phyloP scores from a whole-genome alignment of 1,140 invertebrate species.

The Drosophila pseudoobscura region DNA sequence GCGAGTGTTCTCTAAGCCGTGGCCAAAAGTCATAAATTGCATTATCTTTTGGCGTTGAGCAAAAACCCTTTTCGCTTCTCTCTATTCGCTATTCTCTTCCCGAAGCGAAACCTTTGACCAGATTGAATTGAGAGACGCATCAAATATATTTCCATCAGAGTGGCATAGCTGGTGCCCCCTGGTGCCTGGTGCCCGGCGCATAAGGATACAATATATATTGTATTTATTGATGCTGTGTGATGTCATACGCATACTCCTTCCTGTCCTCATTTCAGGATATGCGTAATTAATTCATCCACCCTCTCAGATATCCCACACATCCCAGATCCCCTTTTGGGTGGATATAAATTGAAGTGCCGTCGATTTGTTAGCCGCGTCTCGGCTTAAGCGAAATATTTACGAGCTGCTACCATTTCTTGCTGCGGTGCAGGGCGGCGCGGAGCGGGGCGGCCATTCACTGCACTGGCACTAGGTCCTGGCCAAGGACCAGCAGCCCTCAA shows the following conservation, averaged over 20 bases:
- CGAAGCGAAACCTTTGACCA: conserved; percentile 23
- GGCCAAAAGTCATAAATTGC: conserved; percentile 39
- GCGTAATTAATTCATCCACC: conserved; percentile 63
- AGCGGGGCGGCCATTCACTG: conserved; percentile 33
- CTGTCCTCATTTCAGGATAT: conserved; percentile 16
- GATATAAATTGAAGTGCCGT: conserved; percentile 73
- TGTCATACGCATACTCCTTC: conserved; percentile 49
- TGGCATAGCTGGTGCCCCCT: no score
- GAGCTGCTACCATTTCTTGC: conserved; percentile 48
- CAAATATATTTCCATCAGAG: neutral
- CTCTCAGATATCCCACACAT: neutral
- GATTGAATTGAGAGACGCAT: conserved; percentile 1
- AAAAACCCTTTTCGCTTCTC: no score
- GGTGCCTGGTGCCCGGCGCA: no score
- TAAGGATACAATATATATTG: conserved; percentile 2
- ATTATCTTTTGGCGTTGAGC: conserved; percentile 22
- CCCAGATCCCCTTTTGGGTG: no score
- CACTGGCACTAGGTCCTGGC: conserved; percentile 38
- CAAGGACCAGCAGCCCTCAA: conserved; percentile 22
- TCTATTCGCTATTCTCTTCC: neutral
- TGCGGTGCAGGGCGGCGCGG: neutral
- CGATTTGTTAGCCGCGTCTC: conserved; percentile 66
- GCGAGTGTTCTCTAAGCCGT: neutral
- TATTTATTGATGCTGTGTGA: conserved; percentile 39
- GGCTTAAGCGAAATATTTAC: conserved; percentile 75